These are phyloP conservation scores for Formica exsecta DNA, from an alignment of 1,140 invertebrate species.

Conservation along the genomic window DNA sequence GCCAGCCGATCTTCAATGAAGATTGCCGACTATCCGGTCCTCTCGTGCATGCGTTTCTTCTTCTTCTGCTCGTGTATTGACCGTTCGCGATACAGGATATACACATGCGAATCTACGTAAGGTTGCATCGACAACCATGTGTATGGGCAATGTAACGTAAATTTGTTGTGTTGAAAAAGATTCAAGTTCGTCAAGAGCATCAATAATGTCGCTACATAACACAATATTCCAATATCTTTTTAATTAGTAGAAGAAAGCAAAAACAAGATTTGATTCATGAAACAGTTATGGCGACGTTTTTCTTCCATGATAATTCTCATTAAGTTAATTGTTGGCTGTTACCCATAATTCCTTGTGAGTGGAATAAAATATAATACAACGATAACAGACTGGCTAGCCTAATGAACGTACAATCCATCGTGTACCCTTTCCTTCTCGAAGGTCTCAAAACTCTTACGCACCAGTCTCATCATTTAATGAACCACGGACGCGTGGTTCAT, in stretches of 20 bases:
- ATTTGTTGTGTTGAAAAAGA: not conserved
- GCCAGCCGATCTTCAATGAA: constrained; percentile 63
- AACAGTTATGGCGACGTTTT: not conserved
- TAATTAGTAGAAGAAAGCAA: not conserved
- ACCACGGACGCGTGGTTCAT: constrained; percentile 12
- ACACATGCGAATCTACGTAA: constrained; percentile 37
- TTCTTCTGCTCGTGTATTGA: constrained; percentile 32
- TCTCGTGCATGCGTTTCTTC: constrained; percentile 43
- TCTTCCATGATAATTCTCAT: constrained; percentile 7
- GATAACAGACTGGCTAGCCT: constrained; percentile 25
- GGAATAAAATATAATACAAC: constrained; percentile 27
- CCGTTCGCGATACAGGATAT: constrained; percentile 24
- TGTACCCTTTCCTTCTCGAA: constrained; percentile 2
- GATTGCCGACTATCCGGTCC: constrained; percentile 51
- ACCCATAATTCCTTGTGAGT: not conserved
- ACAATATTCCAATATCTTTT: not conserved
- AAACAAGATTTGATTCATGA: constrained; percentile 31
- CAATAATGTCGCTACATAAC: too few relatives aligned
- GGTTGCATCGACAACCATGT: not conserved
- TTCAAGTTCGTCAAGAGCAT: not conserved
- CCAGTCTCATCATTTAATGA: not conserved
- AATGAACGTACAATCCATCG: constrained; percentile 31
- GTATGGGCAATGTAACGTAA: not conserved
- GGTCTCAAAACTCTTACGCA: constrained; percentile 1
- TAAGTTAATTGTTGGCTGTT: constrained; percentile 1